phyloP scores from a whole-genome alignment of 2,797 vertebrate genomes.

The Scolopax bukidnonensis region DNA sequence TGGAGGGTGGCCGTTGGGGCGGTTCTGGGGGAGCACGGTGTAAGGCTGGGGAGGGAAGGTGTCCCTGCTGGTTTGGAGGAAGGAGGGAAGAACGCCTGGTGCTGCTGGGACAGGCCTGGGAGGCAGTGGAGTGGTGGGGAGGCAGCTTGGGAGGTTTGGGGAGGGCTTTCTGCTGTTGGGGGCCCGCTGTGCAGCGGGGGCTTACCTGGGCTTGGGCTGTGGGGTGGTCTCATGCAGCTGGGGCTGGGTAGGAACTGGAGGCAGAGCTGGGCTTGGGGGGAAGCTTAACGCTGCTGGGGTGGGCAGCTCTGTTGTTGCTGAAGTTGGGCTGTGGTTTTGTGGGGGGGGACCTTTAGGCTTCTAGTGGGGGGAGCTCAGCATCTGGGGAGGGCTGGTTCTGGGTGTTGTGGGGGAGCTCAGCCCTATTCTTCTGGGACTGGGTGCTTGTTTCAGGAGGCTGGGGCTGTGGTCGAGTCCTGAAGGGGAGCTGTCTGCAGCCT shows the following conservation, averaged over 20 bases:
- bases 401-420: not conserved
- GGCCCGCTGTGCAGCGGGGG: not conserved
- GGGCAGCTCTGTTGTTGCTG: no score
- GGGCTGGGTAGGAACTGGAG: not conserved
- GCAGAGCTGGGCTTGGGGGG: not conserved
- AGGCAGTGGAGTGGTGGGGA: no score
- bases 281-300: not conserved
- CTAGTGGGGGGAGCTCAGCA: rapidly evolving
- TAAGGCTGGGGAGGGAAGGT: not conserved
- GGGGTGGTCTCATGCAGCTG: not conserved
- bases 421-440: not conserved
- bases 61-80: not conserved
- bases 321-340: not conserved
- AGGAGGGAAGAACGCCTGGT: no score
- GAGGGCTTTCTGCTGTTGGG: not conserved
- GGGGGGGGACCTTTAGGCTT: not conserved
- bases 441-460: no score
- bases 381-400: not conserved
- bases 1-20: no score
- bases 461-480: rapidly evolving
- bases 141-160: not conserved
- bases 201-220: not conserved
- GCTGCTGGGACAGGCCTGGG: not conserved
- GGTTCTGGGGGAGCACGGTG: not conserved
- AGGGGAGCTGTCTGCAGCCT: not conserved